Percentiles rank a stretch among this genome's conserved stretches.
Conservation (phyloP, 2,888 invertebrate species). For the Athalia cordata region DNA sequence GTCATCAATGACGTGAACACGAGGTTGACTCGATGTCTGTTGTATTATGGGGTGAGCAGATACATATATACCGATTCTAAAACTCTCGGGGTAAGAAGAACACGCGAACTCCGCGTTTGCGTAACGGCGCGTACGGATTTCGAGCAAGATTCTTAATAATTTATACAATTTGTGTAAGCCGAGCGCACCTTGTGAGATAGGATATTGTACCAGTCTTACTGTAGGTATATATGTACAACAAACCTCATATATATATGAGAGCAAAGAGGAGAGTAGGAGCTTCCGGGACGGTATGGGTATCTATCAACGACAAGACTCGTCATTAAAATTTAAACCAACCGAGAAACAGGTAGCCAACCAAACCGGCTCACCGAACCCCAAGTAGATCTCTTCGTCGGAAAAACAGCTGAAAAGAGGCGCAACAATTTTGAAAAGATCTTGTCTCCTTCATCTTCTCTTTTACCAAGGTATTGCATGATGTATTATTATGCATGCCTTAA, state of each 20-base stretch:
- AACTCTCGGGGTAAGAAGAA: neutral
- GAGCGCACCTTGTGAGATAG: constrained; percentile 9
- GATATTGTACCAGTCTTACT: constrained; percentile 11
- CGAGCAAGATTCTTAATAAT: constrained; percentile 23
- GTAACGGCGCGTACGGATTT: constrained; percentile 38
- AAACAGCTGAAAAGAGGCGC: too few relatives aligned
- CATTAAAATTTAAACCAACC: constrained; percentile 37
- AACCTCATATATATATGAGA: too few relatives aligned
- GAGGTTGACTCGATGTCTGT: neutral
- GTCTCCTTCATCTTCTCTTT: too few relatives aligned
- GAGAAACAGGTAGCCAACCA: constrained; percentile 6
- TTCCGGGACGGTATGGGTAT: constrained; percentile 9
- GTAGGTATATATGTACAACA: neutral
- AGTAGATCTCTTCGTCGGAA: neutral
- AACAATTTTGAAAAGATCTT: too few relatives aligned
- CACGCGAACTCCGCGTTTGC: constrained; percentile 39
- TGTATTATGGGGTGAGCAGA: too few relatives aligned
- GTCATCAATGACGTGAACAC: constrained; percentile 26
- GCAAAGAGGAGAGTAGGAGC: neutral
- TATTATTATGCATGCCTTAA: too few relatives aligned
- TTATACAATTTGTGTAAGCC: constrained; percentile 29
- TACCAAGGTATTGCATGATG: too few relatives aligned
- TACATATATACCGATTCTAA: neutral
- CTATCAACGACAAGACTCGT: constrained; percentile 35
- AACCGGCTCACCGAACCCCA: too few relatives aligned